Evolutionary conservation across 2,888 invertebrate species (phyloP).

Genomic region (Drosophila monieri): DNA sequence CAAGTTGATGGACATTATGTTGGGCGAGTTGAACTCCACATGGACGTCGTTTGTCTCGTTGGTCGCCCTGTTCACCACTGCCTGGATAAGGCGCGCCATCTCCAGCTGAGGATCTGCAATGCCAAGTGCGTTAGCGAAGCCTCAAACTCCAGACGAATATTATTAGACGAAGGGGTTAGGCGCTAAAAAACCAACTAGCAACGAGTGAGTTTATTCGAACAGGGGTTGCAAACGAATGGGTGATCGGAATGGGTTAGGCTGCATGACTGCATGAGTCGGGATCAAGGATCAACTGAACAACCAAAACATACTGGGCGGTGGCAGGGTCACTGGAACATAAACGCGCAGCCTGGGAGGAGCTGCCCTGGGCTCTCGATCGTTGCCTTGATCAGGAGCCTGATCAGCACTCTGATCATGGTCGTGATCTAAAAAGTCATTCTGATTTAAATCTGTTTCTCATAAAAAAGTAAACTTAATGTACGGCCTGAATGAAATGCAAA

Average conservation of each 20-base stretch:
- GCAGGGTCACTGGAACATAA: slow-evolving; percentile 65
- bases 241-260: slow-evolving; percentile 7
- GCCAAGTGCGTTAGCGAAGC: slow-evolving; percentile 2
- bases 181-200: slow-evolving; percentile 7
- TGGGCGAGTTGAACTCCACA: slow-evolving; percentile 82
- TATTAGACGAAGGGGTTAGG: slow-evolving; percentile 12
- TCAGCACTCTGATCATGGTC: slow-evolving; percentile 19
- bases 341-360: slow-evolving; percentile 67
- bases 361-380: slow-evolving; percentile 33
- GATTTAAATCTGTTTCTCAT: background rate
- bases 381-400: slow-evolving; percentile 10
- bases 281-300: slow-evolving; percentile 17
- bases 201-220: slow-evolving; percentile 13
- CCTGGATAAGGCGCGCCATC: slow-evolving; percentile 83
- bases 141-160: background rate
- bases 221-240: slow-evolving; percentile 14
- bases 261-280: slow-evolving; percentile 6
- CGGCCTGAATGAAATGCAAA: too few species aligned
- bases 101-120: slow-evolving; percentile 81
- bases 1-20: slow-evolving; percentile 81
- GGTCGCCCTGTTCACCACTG: slow-evolving; percentile 82
- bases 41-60: slow-evolving; percentile 81
- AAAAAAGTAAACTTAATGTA: background rate
- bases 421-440: slow-evolving; percentile 62
- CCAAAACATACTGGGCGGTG: slow-evolving; percentile 66